A percentile compares a stretch with the other conserved stretches of the same genome.
Conservation (phyloP, 1,140 invertebrate genomes). For the Lepidostoma basale region DNA sequence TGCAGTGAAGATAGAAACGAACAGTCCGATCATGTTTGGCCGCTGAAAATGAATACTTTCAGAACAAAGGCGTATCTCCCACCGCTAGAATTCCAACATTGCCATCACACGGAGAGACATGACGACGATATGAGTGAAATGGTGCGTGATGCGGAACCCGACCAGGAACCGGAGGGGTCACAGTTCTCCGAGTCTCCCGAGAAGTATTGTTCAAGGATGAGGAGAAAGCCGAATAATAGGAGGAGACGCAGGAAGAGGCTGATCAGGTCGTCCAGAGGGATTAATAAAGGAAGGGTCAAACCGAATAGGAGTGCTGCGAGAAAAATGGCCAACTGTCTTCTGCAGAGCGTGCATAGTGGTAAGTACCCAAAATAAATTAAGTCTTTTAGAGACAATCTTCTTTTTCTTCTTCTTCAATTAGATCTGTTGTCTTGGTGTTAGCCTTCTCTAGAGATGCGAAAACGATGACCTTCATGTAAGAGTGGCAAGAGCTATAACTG, state of each 20-base stretch:
- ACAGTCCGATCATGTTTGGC: not conserved
- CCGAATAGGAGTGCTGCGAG: constrained; percentile 44
- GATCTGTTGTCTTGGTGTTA: too few relatives aligned
- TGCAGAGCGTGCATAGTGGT: constrained; percentile 41
- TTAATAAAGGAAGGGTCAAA: constrained; percentile 40
- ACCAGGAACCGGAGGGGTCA: not conserved
- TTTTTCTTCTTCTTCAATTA: too few relatives aligned
- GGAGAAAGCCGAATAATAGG: constrained; percentile 7
- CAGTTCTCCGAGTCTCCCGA: not conserved
- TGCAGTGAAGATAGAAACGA: not conserved
- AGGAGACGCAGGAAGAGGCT: constrained; percentile 1
- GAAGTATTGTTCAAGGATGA: not conserved
- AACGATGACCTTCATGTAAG: too few relatives aligned
- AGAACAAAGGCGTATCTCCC: constrained; percentile 35
- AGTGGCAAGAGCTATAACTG: too few relatives aligned
- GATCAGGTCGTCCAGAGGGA: constrained; percentile 38
- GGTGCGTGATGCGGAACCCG: not conserved
- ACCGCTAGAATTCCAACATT: constrained; percentile 31
- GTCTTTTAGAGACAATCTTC: too few relatives aligned
- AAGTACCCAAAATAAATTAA: too few relatives aligned
- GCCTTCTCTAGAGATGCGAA: too few relatives aligned
- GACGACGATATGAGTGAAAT: not conserved
- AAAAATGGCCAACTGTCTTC: constrained; percentile 37
- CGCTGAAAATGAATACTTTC: constrained; percentile 26
- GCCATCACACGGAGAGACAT: constrained; percentile 3